Evolutionary conservation across 1,140 invertebrate genomes (phyloP).

Genomic region (Halyomorpha halys): DNA sequence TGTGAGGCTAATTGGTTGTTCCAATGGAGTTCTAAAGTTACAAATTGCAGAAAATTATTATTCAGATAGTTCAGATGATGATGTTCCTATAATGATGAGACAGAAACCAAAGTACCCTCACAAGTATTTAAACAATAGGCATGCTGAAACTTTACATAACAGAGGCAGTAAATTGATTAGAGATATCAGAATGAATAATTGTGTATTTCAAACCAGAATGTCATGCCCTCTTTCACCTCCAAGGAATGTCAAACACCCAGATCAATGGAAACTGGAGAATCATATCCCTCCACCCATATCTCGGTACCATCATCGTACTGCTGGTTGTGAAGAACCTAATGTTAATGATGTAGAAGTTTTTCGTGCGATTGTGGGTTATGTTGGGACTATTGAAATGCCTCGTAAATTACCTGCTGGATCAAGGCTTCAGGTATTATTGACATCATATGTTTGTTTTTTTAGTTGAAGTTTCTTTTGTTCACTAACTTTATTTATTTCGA

Average conservation of each 20-base stretch:
- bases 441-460: too few species aligned
- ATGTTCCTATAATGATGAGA: slow-evolving; percentile 43
- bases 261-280: slow-evolving; percentile 38
- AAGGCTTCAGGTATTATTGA: slow-evolving; percentile 46
- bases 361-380: slow-evolving; percentile 79
- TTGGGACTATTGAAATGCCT: slow-evolving; percentile 92
- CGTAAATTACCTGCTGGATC: slow-evolving; percentile 67
- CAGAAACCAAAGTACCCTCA: slow-evolving; percentile 55
- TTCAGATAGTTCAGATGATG: slow-evolving; percentile 73
- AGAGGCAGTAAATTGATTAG: slow-evolving; percentile 44
- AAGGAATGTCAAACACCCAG: slow-evolving; percentile 33
- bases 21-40: slow-evolving; percentile 63
- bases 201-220: slow-evolving; percentile 39
- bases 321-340: slow-evolving; percentile 26
- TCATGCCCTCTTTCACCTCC: slow-evolving; percentile 25
- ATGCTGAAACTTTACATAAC: slow-evolving; percentile 35
- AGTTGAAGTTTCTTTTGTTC: too few species aligned
- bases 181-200: slow-evolving; percentile 44
- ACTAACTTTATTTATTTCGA: too few species aligned
- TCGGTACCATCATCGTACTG: slow-evolving; percentile 32
- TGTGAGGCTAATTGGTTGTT: slow-evolving; percentile 76
- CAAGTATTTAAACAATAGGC: slow-evolving; percentile 35
- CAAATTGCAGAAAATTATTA: slow-evolving; percentile 83
- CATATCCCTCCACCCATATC: slow-evolving; percentile 39
- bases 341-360: slow-evolving; percentile 55